Conservation (phyloP, 2,888 invertebrate species). For the Drosophila mayaguana region DNA sequence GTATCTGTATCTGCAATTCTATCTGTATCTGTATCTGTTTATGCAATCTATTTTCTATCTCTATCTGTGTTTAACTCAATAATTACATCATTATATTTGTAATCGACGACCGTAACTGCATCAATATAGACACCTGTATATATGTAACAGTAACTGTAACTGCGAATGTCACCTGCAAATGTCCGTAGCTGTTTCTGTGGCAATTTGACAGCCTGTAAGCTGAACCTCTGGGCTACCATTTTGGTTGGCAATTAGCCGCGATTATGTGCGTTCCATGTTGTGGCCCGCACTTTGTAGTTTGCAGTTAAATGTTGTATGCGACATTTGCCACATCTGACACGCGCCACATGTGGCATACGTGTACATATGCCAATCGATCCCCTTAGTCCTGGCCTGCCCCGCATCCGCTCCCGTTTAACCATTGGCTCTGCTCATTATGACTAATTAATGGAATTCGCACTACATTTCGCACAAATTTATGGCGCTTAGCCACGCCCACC, state of each 20-base stretch:
- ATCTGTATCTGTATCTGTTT: neutral
- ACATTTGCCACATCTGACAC: slow-evolving; percentile 72
- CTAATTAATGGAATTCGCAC: slow-evolving; percentile 80
- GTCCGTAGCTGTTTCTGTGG: slow-evolving; percentile 11
- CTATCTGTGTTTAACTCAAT: neutral
- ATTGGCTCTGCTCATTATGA: slow-evolving; percentile 55
- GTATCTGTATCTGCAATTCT: neutral
- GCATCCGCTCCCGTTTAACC: neutral
- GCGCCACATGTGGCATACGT: slow-evolving; percentile 65
- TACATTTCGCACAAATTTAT: slow-evolving; percentile 66
- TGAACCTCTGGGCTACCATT: slow-evolving; percentile 63
- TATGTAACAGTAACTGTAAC: slow-evolving; percentile 2
- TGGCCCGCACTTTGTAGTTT: slow-evolving; percentile 34
- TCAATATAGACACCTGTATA: neutral
- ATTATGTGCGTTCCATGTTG: slow-evolving; percentile 60
- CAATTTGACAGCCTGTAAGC: slow-evolving; percentile 20
- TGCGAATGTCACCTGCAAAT: slow-evolving; percentile 17
- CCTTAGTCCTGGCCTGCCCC: neutral
- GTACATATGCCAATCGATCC: slow-evolving; percentile 64
- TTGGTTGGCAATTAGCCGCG: slow-evolving; percentile 65
- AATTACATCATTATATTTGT: neutral
- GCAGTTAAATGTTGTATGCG: slow-evolving; percentile 80
- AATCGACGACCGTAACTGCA: neutral
- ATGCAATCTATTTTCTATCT: neutral
- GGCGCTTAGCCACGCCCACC: slow-evolving; percentile 27